Percentiles rank a stretch among this genome's conserved stretches.
phyloP scores from a whole-genome alignment of 2,888 invertebrate genomes.

The Tipula helvola region DNA sequence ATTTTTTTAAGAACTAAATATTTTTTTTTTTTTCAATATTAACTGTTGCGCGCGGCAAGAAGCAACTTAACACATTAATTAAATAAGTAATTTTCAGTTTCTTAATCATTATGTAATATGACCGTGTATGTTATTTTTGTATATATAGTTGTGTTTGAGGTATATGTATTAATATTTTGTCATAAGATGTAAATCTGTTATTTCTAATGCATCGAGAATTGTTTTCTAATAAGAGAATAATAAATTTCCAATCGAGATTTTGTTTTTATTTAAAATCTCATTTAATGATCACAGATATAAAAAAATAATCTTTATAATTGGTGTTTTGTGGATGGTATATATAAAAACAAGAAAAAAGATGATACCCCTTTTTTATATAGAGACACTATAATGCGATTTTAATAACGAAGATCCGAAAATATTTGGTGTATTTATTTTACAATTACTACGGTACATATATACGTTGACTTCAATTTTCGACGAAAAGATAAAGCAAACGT shows the following conservation, averaged over 20 bases:
- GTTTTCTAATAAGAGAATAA: not conserved
- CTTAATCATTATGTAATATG: not conserved
- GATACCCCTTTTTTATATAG: not conserved
- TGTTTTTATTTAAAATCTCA: not conserved
- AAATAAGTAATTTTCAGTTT: conserved; percentile 4
- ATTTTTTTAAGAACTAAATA: not conserved
- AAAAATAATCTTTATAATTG: not conserved
- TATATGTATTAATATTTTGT: not conserved
- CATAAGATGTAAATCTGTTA: not conserved
- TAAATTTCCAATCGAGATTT: not conserved
- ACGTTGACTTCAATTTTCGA: not conserved
- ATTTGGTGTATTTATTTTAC: conserved; percentile 7
- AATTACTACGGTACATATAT: not conserved
- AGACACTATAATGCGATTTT: conserved; percentile 33
- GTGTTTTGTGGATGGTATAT: not conserved
- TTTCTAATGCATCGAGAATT: not conserved
- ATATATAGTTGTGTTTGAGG: not conserved
- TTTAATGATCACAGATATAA: not conserved
- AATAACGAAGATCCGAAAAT: conserved; percentile 26
- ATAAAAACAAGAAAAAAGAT: not conserved
- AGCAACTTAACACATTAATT: conserved; percentile 4
- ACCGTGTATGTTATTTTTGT: not conserved
- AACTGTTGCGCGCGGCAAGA: not conserved
- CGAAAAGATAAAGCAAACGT: not conserved
- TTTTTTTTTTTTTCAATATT: not conserved